Conservation (phyloP, 2,888 invertebrate genomes). For the Scaptomyza reducta region DNA sequence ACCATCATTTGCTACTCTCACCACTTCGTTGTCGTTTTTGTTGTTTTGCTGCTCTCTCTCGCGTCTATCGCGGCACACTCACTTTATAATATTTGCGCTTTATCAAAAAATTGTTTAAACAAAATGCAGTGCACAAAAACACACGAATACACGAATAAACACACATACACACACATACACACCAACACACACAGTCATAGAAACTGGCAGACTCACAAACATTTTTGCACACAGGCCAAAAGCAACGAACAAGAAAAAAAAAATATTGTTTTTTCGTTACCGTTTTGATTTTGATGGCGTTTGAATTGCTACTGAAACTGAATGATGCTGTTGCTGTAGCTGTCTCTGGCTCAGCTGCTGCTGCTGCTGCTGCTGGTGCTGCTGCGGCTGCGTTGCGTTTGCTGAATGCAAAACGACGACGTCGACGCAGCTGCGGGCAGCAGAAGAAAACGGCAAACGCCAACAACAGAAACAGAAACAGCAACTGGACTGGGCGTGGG, state of each 20-base stretch:
- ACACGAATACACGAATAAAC: neutral
- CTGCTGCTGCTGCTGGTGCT: slow-evolving; percentile 28
- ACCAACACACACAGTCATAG: slow-evolving; percentile 3
- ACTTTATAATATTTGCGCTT: slow-evolving; percentile 34
- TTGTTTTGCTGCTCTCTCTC: slow-evolving; percentile 9
- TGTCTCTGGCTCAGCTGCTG: slow-evolving; percentile 37
- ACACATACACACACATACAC: slow-evolving; percentile 6
- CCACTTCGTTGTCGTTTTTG: neutral
- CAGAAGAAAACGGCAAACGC: slow-evolving; percentile 59
- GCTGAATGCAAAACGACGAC: slow-evolving; percentile 24
- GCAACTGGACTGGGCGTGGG: slow-evolving; percentile 50
- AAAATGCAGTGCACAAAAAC: slow-evolving; percentile 42
- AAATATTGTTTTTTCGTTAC: slow-evolving; percentile 65
- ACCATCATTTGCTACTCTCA: slow-evolving; percentile 38
- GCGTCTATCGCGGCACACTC: slow-evolving; percentile 13
- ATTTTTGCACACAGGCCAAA: slow-evolving; percentile 18
- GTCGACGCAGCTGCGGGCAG: slow-evolving; percentile 32
- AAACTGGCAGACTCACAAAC: slow-evolving; percentile 4
- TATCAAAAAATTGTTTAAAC: slow-evolving; percentile 54
- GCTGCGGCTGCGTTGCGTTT: slow-evolving; percentile 5
- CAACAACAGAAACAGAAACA: slow-evolving; percentile 13
- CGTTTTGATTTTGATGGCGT: slow-evolving; percentile 80
- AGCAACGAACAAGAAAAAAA: slow-evolving; percentile 31
- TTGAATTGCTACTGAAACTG: slow-evolving; percentile 79
- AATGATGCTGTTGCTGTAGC: slow-evolving; percentile 67